Evolutionary conservation across 2,113 vertebrate genomes (phyloP).

Genomic region (Eolophus roseicapilla): DNA sequence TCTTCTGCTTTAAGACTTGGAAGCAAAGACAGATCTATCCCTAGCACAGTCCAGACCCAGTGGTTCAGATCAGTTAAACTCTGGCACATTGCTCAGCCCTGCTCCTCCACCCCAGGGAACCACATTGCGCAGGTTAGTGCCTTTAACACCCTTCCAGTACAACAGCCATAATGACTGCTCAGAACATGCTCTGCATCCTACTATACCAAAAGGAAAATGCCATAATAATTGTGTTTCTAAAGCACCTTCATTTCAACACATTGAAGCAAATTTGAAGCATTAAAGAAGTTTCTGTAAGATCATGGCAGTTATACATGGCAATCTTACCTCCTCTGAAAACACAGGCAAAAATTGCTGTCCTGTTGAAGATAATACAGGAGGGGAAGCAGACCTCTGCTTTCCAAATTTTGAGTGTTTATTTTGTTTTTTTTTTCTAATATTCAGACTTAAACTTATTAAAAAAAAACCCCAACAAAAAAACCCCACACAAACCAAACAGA

Average conservation of each 20-base stretch:
- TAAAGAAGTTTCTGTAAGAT: neutral
- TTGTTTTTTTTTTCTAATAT: neutral
- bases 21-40: neutral
- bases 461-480: neutral
- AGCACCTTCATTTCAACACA: neutral
- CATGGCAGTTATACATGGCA: fast-evolving
- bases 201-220: neutral
- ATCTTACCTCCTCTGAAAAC: neutral
- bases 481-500: neutral
- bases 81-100: neutral
- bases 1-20: neutral
- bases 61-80: neutral
- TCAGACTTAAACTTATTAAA: neutral
- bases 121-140: neutral
- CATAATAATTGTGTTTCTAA: fast-evolving
- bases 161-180: fast-evolving
- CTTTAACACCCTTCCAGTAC: neutral
- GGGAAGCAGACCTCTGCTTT: neutral
- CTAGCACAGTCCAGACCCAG: neutral
- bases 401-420: neutral
- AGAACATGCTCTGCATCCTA: neutral
- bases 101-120: neutral
- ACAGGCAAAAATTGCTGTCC: neutral
- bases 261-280: fast-evolving
- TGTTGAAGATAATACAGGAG: neutral